Conservation (phyloP, 2,888 invertebrate genomes). For the Hydraecia micacea region DNA sequence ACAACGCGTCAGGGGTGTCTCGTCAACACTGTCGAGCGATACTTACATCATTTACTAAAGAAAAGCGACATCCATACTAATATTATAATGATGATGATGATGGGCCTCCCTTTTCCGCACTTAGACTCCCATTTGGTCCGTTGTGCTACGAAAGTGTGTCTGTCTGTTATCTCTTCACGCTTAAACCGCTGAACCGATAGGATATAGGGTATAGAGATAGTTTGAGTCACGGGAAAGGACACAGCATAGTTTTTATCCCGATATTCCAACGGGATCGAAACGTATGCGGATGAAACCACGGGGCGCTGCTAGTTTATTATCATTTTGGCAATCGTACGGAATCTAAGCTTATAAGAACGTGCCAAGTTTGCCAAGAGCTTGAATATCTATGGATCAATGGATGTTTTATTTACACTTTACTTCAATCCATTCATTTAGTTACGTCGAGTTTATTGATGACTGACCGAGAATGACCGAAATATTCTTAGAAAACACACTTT, state of each 20-base stretch:
- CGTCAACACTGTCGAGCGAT: slow-evolving; percentile 10
- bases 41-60: neutral
- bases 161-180: too few relatives aligned
- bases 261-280: too few relatives aligned
- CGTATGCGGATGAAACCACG: too few relatives aligned
- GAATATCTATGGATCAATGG: neutral
- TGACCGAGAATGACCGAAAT: neutral
- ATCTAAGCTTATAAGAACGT: neutral
- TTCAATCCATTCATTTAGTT: neutral
- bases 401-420: neutral
- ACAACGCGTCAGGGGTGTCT: slow-evolving; percentile 8
- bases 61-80: neutral
- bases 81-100: too few relatives aligned
- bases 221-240: too few relatives aligned
- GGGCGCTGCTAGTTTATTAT: neutral
- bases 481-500: neutral
- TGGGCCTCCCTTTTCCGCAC: too few relatives aligned
- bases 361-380: neutral
- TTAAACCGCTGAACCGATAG: too few relatives aligned
- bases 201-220: too few relatives aligned
- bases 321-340: slow-evolving; percentile 1
- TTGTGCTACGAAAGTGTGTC: too few relatives aligned
- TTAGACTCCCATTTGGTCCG: too few relatives aligned
- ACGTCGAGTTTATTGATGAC: neutral
- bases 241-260: too few relatives aligned